Percentiles rank a stretch among this genome's conserved stretches.
These are phyloP conservation scores for Ochropacha duplaris DNA, from an alignment of 2,888 invertebrate genomes.

Conservation along the genomic window DNA sequence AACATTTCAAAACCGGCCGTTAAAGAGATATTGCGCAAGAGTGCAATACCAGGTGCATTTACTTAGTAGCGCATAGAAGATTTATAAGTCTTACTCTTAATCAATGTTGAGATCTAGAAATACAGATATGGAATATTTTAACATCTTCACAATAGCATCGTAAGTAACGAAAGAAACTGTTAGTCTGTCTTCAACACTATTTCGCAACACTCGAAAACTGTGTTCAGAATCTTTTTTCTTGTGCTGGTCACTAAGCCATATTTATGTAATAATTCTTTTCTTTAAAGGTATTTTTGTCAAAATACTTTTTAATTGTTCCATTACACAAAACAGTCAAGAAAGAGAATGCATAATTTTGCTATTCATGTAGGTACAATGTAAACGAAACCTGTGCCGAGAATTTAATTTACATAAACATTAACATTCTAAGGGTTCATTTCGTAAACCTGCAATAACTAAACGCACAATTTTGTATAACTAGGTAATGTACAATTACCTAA, in stretches of 20 bases:
- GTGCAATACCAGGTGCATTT: neutral
- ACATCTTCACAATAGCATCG: neutral
- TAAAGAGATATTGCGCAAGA: conserved; percentile 2
- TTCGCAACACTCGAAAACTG: neutral
- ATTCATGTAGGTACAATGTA: neutral
- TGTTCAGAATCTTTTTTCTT: neutral
- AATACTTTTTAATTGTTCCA: neutral
- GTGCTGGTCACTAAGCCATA: neutral
- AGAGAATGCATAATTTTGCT: neutral
- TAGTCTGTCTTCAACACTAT: neutral
- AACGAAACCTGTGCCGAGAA: neutral
- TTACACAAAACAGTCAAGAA: neutral
- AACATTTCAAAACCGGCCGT: neutral
- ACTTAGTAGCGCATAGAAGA: conserved; percentile 8
- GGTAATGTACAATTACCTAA: neutral
- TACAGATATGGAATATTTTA: neutral
- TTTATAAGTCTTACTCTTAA: conserved; percentile 3
- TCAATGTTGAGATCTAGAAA: conserved; percentile 2
- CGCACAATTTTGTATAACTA: neutral
- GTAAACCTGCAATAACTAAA: neutral
- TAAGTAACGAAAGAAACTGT: neutral
- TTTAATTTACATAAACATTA: neutral
- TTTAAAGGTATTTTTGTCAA: too few relatives aligned
- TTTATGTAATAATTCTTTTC: too few relatives aligned
- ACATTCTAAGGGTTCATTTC: neutral